Evolutionary conservation across 2,113 vertebrate species (phyloP), one percentile per base, ranked within the genome.

Genomic region (Bufo gargarizans): DNA sequence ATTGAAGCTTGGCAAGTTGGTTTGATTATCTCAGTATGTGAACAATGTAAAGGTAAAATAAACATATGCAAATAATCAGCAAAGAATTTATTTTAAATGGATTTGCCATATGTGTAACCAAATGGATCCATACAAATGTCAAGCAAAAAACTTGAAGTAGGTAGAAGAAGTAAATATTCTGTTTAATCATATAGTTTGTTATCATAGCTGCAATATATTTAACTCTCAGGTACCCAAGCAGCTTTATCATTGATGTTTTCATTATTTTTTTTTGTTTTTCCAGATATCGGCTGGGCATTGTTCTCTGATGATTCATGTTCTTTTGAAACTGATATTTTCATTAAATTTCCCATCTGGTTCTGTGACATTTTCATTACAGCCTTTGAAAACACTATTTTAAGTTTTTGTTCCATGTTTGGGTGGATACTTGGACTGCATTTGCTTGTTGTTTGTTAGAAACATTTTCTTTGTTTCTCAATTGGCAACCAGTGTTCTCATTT

Each of bases 291-390:
- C 77, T 80, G 85, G 61, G 49, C 61, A 86, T 86, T 86, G 77
- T 86, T 80, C 43, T 55, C 49, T 43, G 59, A 69, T 86, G 77
- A 86, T 69, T 80, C 85, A 86, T 45, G 49, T 79, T 77, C 85
- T 63, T 79, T 78, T 79, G 85, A 79, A 79, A 79, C 61, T 19
- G 77, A 79, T 86, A 86, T 79, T 86, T 55, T 86, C 85, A 80
- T 80, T 65, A 79, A 80, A 86, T 86, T 79, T 55, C 59, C 85
- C 77, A 80, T 86, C 85, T 86, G 85, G 85, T 33, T 65, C 56
- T 76, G 63, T 86, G 74, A 78, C 85, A 86, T 86, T 86, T 86
- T 86, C 59, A 80, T 79, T 80, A 86, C 74, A 86, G 56, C 49
- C 33, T 84, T 72, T 47, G 11, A 16, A 82, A 82, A 82, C 47